These are phyloP conservation scores for Synergus japonicus DNA, from an alignment of 2,888 invertebrate species.

Conservation along the genomic window DNA sequence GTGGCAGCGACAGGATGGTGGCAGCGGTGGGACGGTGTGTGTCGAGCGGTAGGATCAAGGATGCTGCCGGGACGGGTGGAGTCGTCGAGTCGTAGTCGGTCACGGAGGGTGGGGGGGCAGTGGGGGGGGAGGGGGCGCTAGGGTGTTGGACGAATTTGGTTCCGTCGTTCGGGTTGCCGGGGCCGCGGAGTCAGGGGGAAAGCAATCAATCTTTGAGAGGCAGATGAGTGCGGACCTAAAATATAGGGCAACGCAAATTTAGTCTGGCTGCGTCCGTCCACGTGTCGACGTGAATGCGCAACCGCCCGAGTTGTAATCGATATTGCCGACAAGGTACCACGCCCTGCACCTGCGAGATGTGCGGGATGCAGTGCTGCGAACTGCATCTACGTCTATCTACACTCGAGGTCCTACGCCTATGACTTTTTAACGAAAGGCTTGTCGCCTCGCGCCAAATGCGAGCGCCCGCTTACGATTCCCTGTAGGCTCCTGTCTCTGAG, in stretches of 20 bases:
- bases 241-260: conserved; percentile 76
- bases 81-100: background rate
- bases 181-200: conserved; percentile 61
- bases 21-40: background rate
- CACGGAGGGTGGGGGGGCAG: background rate
- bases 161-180: conserved; percentile 45
- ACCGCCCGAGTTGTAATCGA: conserved; percentile 76
- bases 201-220: conserved; percentile 77
- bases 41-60: background rate
- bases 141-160: conserved; percentile 54
- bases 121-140: background rate
- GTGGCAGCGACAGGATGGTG: background rate
- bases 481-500: background rate
- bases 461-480: conserved; percentile 15
- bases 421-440: conserved; percentile 41
- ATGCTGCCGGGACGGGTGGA: background rate
- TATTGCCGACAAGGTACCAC: conserved; percentile 77
- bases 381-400: conserved; percentile 47
- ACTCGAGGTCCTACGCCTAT: conserved; percentile 53
- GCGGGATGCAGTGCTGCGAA: conserved; percentile 62
- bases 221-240: conserved; percentile 75
- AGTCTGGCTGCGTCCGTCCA: conserved; percentile 74
- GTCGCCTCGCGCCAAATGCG: background rate
- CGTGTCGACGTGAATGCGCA: conserved; percentile 76
- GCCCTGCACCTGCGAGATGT: conserved; percentile 76